Percentiles rank a stretch among this genome's conserved stretches.
Evolutionary conservation across 2,113 vertebrate species (phyloP).

Genomic region (Misgurnus anguillicaudatus): DNA sequence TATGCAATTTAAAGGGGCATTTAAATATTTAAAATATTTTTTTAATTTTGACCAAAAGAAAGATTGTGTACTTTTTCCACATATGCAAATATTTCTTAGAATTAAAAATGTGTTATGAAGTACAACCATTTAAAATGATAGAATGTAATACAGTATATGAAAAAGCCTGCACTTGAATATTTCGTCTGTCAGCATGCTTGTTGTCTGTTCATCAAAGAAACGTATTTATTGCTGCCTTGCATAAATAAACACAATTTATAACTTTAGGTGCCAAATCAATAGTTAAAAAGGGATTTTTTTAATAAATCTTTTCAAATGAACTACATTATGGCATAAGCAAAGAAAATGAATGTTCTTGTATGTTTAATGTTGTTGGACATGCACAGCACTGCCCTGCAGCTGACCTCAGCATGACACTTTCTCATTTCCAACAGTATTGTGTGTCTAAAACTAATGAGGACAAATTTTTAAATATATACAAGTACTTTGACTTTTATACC

Average conservation of each 20-base stretch:
- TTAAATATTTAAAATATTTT: slow-evolving; percentile 77
- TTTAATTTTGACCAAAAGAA: slow-evolving; percentile 67
- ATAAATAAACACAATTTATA: slow-evolving; percentile 48
- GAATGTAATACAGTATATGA: slow-evolving; percentile 61
- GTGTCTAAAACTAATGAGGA: slow-evolving; percentile 6
- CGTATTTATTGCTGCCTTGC: slow-evolving; percentile 55
- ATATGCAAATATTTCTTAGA: slow-evolving; percentile 61
- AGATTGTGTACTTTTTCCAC: slow-evolving; percentile 79
- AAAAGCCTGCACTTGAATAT: slow-evolving; percentile 63
- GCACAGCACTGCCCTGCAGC: slow-evolving; percentile 48
- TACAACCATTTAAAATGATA: slow-evolving; percentile 63
- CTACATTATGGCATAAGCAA: slow-evolving; percentile 4
- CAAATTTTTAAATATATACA: slow-evolving; percentile 23
- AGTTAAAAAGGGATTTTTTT: slow-evolving; percentile 26
- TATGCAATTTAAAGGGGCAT: slow-evolving; percentile 78
- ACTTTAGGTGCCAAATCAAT: slow-evolving; percentile 32
- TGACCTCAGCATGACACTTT: slow-evolving; percentile 47
- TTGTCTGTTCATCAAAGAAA: slow-evolving; percentile 49
- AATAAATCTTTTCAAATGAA: slow-evolving; percentile 28
- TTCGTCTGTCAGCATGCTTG: slow-evolving; percentile 72
- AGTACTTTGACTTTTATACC: slow-evolving; percentile 40
- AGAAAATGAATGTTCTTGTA: slow-evolving; percentile 8
- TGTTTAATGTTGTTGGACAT: slow-evolving; percentile 14
- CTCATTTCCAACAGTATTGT: slow-evolving; percentile 31
- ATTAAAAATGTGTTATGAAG: slow-evolving; percentile 54